Evolutionary conservation across 2,888 invertebrate genomes (phyloP), one percentile per base, ranked within the genome.

Genomic region (Magallana nippona): DNA sequence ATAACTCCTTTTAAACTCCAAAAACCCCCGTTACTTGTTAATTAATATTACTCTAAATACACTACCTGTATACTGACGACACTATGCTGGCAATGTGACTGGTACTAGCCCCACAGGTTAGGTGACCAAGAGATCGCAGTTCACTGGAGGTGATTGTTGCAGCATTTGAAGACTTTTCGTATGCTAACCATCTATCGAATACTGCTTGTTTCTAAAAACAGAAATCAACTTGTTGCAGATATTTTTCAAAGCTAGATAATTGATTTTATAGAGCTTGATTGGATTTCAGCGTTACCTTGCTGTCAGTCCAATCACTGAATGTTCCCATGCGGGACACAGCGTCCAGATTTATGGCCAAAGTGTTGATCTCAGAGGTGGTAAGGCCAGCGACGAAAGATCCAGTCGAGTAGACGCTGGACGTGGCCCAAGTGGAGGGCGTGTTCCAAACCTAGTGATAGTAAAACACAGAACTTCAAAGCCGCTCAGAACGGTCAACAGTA

Each of bases 101-200:
- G 1, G 88, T 88, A 15, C 85, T 81, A 1, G 90, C 89, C 10
- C 90, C 90, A 82, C 90, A 90, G n/a, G 87, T 88, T 82, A 89
- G 87, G 62, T 89, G 88, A 13, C 90, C 90, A 0, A 90, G 83
- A 11, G 87, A 86, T 22, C 88, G 83, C 2, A 90, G 85, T 55
- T 90, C 89, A 58, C 86, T 88, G 3, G 89, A 87, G 5, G 87
- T 88, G 0, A 90, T 82, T 0, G 83, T 82, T 17, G 84, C 82
- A 1, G 87, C 83, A 32, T 85, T 83, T 55, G 81, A 82, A 1
- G 83, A 82, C 57, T 88, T 86, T 57, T 85, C 88, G 22, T 86
- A 78, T 19, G 63, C 55, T 62, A 90, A 78, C 88, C 88, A 90
- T 19, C 88, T 83, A 17, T 27, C 44, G 56, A 81, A 85, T 56